Percentiles rank a stretch among this genome's conserved stretches.
Conservation (phyloP, 2,888 invertebrate species). For the Sussaba pulchella region DNA sequence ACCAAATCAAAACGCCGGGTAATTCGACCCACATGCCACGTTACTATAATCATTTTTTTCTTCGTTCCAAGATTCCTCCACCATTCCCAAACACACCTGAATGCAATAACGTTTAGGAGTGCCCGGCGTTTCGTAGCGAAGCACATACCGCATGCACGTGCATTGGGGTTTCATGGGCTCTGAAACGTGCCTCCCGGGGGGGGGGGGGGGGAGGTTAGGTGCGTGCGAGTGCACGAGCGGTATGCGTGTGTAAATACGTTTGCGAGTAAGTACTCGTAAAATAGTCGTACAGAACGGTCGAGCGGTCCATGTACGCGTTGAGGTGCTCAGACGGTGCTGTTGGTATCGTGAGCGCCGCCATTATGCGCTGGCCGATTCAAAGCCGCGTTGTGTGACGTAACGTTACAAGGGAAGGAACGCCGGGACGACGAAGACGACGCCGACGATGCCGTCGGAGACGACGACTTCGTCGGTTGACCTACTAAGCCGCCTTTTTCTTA, state of each 20-base stretch:
- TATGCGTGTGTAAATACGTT: slow-evolving; percentile 1
- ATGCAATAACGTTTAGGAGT: slow-evolving; percentile 34
- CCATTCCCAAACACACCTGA: slow-evolving; percentile 17
- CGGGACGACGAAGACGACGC: slow-evolving; percentile 15
- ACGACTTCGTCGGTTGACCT: slow-evolving; percentile 78
- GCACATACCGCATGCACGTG: slow-evolving; percentile 41
- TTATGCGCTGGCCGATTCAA: slow-evolving; percentile 68
- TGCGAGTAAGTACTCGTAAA: slow-evolving; percentile 46
- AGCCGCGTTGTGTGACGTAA: slow-evolving; percentile 74
- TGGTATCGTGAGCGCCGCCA: slow-evolving; percentile 22
- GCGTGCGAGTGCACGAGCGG: neutral
- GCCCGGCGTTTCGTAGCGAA: slow-evolving; percentile 31
- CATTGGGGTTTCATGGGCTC: slow-evolving; percentile 59
- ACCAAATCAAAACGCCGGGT: neutral
- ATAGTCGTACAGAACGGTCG: slow-evolving; percentile 44
- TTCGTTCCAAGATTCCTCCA: neutral
- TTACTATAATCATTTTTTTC: neutral
- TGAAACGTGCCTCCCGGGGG: slow-evolving; percentile 31
- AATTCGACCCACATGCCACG: neutral
- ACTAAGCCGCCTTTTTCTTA: slow-evolving; percentile 73
- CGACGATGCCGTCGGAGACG: slow-evolving; percentile 62
- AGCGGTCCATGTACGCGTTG: slow-evolving; percentile 49
- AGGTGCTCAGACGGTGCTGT: slow-evolving; percentile 49
- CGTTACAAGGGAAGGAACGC: slow-evolving; percentile 76
- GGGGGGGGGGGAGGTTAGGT: slow-evolving; percentile 32